phyloP scores from a whole-genome alignment of 2,113 vertebrate genomes.

The rabbit (Oryctolagus cuniculus) region DNA sequence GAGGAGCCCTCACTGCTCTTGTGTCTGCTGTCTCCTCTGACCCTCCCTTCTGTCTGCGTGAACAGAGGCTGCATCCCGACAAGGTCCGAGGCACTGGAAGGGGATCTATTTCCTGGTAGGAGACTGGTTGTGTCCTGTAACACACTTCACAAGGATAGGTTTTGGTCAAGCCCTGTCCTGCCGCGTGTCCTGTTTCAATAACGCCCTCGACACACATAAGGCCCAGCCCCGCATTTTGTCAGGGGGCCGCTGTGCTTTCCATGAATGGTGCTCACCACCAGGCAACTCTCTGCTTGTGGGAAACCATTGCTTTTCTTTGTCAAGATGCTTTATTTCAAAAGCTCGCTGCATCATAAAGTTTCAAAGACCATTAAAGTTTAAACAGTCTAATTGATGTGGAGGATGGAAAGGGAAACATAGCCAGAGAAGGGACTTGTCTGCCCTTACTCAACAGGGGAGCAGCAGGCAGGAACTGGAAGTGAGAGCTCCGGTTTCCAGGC shows the following conservation, averaged over 20 bases:
- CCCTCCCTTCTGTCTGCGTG: neutral
- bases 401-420: neutral
- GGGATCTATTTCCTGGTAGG: constrained; percentile 35
- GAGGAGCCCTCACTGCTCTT: neutral
- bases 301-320: constrained; percentile 57
- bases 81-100: neutral
- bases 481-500: neutral
- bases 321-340: constrained; percentile 63
- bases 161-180: constrained; percentile 11
- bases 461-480: neutral
- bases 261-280: neutral
- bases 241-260: neutral
- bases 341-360: constrained; percentile 12
- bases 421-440: neutral
- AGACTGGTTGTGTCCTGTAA: neutral
- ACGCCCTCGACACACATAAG: neutral
- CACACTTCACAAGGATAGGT: constrained; percentile 18
- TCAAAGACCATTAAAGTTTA: constrained; percentile 36
- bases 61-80: neutral
- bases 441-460: neutral
- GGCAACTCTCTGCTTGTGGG: constrained; percentile 54
- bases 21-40: neutral
- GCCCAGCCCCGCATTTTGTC: neutral
- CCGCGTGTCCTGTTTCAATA: constrained; percentile 52
- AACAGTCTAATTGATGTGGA: constrained; percentile 22